Evolutionary conservation across 2,797 vertebrate species (phyloP).

Genomic region (Moxostoma hubbsi): DNA sequence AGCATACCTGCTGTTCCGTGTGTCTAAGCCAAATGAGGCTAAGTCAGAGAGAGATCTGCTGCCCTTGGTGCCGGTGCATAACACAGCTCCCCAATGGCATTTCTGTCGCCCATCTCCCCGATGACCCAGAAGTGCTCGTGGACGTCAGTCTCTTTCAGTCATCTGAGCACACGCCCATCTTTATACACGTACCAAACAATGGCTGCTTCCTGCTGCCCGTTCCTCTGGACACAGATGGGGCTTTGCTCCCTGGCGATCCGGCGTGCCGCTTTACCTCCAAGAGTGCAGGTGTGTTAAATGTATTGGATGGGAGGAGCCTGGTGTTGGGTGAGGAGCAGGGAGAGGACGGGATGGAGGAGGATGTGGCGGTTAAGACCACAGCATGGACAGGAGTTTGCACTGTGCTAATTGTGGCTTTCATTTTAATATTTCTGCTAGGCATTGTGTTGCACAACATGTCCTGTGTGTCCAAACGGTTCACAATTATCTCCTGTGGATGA

Average conservation of each 20-base stretch:
- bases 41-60: conserved; percentile 91
- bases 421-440: conserved; percentile 93
- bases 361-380: conserved; percentile 82
- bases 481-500: conserved; percentile 97
- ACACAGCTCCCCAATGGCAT: conserved; percentile 89
- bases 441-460: conserved; percentile 99
- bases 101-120: conserved; percentile 90
- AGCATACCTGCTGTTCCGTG: conserved; percentile 95
- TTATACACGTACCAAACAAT: conserved; percentile 91
- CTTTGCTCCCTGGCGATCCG: conserved; percentile 15
- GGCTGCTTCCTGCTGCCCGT: conserved; percentile 94
- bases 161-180: conserved; percentile 91
- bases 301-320: neutral
- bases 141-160: conserved; percentile 87
- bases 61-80: conserved; percentile 93
- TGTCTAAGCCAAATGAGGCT: conserved; percentile 96
- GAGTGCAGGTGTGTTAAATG: conserved; percentile 11
- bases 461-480: conserved; percentile 98
- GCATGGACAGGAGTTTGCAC: conserved; percentile 96
- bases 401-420: conserved; percentile 92
- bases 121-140: conserved; percentile 89
- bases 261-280: conserved; percentile 29
- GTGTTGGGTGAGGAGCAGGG: conserved; percentile 72
- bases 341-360: conserved; percentile 71
- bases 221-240: conserved; percentile 81